Conservation (phyloP, 2,888 invertebrate genomes). For the Nomada goodeniana region DNA sequence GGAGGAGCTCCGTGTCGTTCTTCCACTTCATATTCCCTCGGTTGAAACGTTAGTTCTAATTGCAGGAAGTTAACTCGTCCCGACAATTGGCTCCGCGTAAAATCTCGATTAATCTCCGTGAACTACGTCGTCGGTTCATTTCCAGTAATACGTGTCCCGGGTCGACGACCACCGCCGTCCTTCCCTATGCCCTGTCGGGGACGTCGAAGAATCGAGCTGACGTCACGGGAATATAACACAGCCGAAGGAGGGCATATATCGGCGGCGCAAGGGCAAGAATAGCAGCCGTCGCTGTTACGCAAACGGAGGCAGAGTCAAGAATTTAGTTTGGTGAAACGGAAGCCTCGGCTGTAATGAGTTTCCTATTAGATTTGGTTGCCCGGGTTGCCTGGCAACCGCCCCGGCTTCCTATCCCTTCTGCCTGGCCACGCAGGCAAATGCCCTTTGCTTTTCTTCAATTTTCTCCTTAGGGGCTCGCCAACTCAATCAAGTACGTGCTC, state of each 20-base stretch:
- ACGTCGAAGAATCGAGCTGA: constrained; percentile 59
- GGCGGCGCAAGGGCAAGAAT: constrained; percentile 47
- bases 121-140: constrained; percentile 32
- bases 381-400: constrained; percentile 76
- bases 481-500: too few species aligned
- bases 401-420: constrained; percentile 59
- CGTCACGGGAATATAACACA: constrained; percentile 58
- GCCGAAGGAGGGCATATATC: constrained; percentile 50
- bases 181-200: not conserved
- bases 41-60: constrained; percentile 23
- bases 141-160: constrained; percentile 40
- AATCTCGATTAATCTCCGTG: constrained; percentile 53
- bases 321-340: constrained; percentile 80
- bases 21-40: not conserved
- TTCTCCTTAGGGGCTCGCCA: not conserved
- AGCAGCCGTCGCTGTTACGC: constrained; percentile 46
- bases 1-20: too few species aligned
- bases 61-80: constrained; percentile 36
- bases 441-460: constrained; percentile 33
- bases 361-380: constrained; percentile 82
- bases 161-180: constrained; percentile 12
- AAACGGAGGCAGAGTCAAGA: constrained; percentile 72
- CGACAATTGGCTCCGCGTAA: constrained; percentile 37
- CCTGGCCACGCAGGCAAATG: constrained; percentile 32
- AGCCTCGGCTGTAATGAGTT: constrained; percentile 82